Conservation (phyloP, 2,797 vertebrate species). For the Rhinoraja longicauda region DNA sequence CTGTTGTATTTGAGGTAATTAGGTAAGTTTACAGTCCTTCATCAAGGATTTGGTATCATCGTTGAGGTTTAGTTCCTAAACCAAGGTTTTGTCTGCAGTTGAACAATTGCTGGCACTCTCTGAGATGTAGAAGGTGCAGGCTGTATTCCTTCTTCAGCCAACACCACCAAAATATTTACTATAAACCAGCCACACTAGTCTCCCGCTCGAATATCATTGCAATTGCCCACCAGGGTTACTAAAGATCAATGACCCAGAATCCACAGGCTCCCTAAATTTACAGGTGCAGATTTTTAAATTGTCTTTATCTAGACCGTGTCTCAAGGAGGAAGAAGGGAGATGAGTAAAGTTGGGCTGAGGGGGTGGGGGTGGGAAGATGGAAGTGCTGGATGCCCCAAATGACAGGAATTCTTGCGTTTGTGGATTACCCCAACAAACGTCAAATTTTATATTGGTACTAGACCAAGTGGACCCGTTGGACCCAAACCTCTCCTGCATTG, state of each 20-base stretch:
- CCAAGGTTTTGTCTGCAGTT: not conserved
- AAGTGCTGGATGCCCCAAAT: not conserved
- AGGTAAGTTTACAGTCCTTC: not conserved
- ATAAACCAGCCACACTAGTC: not conserved
- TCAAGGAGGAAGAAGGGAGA: not conserved
- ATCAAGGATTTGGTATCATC: not conserved
- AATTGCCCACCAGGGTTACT: not conserved
- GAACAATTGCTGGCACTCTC: not conserved
- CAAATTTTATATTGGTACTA: not conserved
- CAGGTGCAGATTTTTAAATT: not conserved
- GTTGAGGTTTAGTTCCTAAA: not conserved
- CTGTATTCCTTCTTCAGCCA: not conserved
- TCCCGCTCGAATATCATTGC: not conserved
- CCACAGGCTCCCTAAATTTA: not conserved
- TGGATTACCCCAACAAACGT: not conserved
- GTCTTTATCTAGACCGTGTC: not conserved
- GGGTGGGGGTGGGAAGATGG: not conserved
- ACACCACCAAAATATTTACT: not conserved
- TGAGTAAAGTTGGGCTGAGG: too few species aligned
- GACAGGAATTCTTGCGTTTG: not conserved
- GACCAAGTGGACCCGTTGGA: too few species aligned
- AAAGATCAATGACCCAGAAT: not conserved
- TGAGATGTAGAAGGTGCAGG: not conserved
- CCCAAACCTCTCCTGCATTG: too few species aligned
- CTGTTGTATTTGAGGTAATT: not conserved